Evolutionary conservation across 2,888 invertebrate genomes (phyloP), one percentile per base, ranked within the genome.

Genomic region (Heliothis peltigera): DNA sequence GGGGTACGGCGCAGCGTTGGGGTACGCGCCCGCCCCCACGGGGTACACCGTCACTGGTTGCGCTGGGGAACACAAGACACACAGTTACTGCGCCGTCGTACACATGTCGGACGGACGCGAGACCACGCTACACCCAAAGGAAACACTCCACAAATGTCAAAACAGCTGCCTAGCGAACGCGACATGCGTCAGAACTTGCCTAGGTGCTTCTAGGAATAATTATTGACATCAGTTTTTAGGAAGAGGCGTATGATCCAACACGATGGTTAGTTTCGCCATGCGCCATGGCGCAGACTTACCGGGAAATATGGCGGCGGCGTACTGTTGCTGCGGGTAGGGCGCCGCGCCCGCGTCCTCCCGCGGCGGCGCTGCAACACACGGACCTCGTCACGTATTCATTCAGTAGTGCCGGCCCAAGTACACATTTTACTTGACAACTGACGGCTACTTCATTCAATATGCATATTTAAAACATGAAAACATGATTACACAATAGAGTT

Each of bases 311-410:
- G 66, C 44, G 7, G 71, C 8, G 42, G 57, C 53, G 75, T 77
- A 92, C 77, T 91, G 91, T 61, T 93, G 93, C 78, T 91, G 93
- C 17, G 93, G 93, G 78, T 93, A 93, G 10, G 89, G 85, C 64
- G 84, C 88, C 47, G 79, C 60, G 12, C 17, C 47, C 7, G 43
- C 1, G 12, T 54, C 47, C 55, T 72, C 75, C 5, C 25, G 35
- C 5, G 80, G 74, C 0, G 85, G 79, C 64, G 85, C 84, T 82
- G 80, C 5, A 55, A 67, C 8, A 55, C 61, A 62, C 28, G 21
- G 28, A 3, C 1, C 12, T 2, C 2, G 1, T 39, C 39, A 39
- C 39, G 4, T 6, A n/a, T n/a, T n/a, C 15, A 4, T n/a, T 5
- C 39, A 5, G 2, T 8, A 0, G 32, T 10, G 32, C 32, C 1